Base-by-base conservation (phyloP, 2,113 vertebrate species). In the Barbus barbus region DNA sequence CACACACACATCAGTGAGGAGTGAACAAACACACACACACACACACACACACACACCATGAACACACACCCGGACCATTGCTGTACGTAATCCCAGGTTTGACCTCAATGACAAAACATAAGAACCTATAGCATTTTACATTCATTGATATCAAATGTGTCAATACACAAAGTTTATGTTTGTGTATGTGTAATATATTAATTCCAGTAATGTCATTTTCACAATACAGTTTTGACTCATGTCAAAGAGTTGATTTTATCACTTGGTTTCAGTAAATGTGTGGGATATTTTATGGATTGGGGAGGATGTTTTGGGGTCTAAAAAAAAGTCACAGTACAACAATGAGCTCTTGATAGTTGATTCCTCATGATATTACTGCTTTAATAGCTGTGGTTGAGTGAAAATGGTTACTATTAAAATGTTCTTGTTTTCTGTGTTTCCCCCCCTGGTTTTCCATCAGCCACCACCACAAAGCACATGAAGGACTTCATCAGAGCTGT, bases 401-500 rank as follows among this genome's bases (percentile, higher is more conserved):
- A 51, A 7, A 4, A 65, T 20, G 16, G 9, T 69, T 69, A 12
- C 18, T n/a, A n/a, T n/a, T 69, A 1, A 71, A 71, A 12, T 73
- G 0, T 9, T 13, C 8, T 22, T 14, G 36, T 44, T 44, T 24
- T 73, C 12, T 41, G 22, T n/a, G 36, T 72, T 72, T 71, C 5
- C 28, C 12, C 11, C 26, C 5, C 3, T 60, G 26, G 2, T 60
- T 61, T 41, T n/a, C 41, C 4, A 41, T 26, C 44, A 88, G 84
- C 67, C 60, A 51, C 16, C 41, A 58, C 56, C 61, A 41, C 71
- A 31, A 85, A 69, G 61, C 89, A 89, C 81, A 95, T 97, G 92
- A 87, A 94, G 48, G 91, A 93, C 0, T 89, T 97, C 85, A 91
- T 96, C 22, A 51, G 36, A 58, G 92, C 89, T 0, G 81, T 96